Evolutionary conservation across 2,797 vertebrate species (phyloP).

Genomic region (Caiman crocodilus): DNA sequence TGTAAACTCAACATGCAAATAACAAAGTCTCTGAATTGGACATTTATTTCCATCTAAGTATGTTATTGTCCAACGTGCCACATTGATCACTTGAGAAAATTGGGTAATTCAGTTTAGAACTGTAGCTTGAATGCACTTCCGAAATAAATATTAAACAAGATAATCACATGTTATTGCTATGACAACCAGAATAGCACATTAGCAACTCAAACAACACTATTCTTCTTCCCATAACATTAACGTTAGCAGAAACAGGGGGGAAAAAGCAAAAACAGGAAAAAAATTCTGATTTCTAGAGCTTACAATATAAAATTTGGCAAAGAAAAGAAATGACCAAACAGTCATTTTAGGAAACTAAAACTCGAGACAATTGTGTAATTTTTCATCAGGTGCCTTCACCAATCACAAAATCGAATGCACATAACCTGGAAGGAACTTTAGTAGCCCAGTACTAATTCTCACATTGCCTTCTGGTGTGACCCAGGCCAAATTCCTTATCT

Average conservation of each 20-base stretch:
- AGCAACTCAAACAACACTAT: conserved; percentile 30
- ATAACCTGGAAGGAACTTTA: background rate
- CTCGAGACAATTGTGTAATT: background rate
- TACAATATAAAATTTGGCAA: background rate
- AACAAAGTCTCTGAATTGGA: background rate
- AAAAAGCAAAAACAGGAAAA: background rate
- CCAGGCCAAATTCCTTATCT: background rate
- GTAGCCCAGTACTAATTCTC: background rate
- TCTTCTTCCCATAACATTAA: conserved; percentile 1
- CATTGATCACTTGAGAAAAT: rapidly evolving
- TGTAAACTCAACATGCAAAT: background rate
- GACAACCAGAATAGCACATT: conserved; percentile 21
- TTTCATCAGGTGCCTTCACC: background rate
- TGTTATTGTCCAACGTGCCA: background rate
- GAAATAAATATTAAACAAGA: conserved; percentile 43
- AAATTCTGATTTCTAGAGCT: background rate
- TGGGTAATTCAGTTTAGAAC: background rate
- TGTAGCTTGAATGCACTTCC: background rate
- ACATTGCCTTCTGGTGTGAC: background rate
- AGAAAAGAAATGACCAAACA: background rate
- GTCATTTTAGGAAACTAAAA: background rate
- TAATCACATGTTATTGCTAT: conserved; percentile 38
- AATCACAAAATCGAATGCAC: background rate
- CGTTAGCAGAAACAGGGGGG: background rate
- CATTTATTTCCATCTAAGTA: background rate